A percentile compares a stretch with the other conserved stretches of the same genome.
These are phyloP conservation scores for Strigops habroptila DNA, from an alignment of 2,113 vertebrate genomes.

Conservation along the genomic window DNA sequence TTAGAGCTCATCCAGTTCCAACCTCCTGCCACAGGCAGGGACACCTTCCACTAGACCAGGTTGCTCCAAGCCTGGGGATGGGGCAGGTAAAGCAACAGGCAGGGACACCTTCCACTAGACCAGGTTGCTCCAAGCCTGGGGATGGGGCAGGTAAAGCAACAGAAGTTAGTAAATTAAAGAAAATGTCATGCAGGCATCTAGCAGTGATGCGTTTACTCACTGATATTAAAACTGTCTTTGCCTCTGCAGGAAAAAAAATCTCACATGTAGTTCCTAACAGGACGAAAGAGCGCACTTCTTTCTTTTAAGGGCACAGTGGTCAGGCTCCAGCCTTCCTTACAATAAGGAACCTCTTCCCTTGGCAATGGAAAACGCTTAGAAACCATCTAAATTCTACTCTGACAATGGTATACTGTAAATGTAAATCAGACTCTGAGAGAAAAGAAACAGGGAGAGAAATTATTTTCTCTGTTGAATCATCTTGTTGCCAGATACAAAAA, in stretches of 20 bases:
- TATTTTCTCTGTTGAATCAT: background rate
- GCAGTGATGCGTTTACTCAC: background rate
- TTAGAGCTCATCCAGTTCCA: background rate
- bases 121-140: background rate
- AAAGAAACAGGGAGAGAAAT: background rate
- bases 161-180: background rate
- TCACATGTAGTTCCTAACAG: background rate
- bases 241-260: background rate
- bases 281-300: background rate
- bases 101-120: background rate
- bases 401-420: background rate
- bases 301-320: background rate
- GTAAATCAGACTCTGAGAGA: background rate
- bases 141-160: background rate
- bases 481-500: background rate
- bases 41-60: background rate
- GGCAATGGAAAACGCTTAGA: background rate
- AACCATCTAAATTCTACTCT: background rate
- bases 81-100: background rate
- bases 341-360: background rate
- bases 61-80: background rate
- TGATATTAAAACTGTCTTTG: background rate
- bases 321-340: background rate
- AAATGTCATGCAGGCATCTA: background rate
- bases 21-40: background rate